These are phyloP conservation scores for Furcifer pardalis DNA, from an alignment of 2,797 vertebrate species.

Conservation along the genomic window DNA sequence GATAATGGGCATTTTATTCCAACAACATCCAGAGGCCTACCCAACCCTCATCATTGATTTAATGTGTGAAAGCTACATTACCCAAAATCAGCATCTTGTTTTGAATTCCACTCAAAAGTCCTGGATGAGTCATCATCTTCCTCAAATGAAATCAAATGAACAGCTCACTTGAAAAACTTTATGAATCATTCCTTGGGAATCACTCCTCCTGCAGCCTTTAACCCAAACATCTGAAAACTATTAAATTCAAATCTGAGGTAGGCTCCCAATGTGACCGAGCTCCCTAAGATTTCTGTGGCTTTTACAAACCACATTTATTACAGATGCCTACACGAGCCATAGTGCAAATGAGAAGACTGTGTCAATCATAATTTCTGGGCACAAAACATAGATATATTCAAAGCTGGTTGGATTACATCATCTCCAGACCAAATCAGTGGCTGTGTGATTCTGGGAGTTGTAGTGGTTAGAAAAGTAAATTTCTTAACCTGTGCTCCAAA, in stretches of 20 bases:
- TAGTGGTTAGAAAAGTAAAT: too few species aligned
- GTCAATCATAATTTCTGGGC: background rate
- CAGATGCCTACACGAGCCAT: background rate
- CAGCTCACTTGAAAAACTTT: background rate
- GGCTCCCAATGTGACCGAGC: background rate
- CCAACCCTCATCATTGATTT: too few species aligned
- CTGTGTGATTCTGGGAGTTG: too few species aligned
- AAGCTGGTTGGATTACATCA: conserved; percentile 24
- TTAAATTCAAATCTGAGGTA: background rate
- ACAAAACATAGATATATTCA: conserved; percentile 24
- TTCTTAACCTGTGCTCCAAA: too few species aligned
- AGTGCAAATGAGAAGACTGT: background rate
- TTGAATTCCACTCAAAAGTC: background rate
- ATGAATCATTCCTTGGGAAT: background rate
- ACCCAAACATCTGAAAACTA: background rate
- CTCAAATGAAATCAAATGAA: background rate
- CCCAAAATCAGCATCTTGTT: background rate
- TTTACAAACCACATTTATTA: conserved; percentile 6
- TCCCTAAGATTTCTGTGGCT: background rate
- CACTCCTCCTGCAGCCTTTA: background rate
- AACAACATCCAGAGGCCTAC: too few species aligned
- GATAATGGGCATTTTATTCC: too few species aligned
- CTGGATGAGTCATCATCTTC: too few species aligned
- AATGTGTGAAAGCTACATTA: background rate
- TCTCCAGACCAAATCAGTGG: background rate